Percentiles rank a stretch among this genome's conserved stretches.
These are phyloP conservation scores for Philereme transversata DNA, from an alignment of 2,888 invertebrate species.

Conservation along the genomic window DNA sequence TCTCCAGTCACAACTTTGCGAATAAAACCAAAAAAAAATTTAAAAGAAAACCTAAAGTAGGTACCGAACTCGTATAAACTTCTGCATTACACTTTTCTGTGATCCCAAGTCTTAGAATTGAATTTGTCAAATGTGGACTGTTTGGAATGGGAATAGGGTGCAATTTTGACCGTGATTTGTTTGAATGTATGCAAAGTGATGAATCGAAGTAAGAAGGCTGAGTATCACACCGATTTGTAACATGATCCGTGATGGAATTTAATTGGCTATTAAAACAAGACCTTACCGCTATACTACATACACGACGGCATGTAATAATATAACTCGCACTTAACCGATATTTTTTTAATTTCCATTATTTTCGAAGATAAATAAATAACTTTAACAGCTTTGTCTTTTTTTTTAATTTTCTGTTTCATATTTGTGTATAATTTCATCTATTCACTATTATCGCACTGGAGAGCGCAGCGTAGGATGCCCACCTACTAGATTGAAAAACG, in stretches of 20 bases:
- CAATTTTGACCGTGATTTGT: conserved; percentile 20
- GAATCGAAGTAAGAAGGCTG: conserved; percentile 7
- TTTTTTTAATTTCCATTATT: too few relatives aligned
- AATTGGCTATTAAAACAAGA: too few relatives aligned
- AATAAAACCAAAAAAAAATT: conserved; percentile 21
- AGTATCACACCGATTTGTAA: conserved; percentile 17
- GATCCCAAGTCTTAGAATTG: conserved; percentile 15
- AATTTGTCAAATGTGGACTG: conserved; percentile 3
- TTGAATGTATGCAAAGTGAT: conserved; percentile 22
- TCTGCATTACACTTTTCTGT: conserved; percentile 21
- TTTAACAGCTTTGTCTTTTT: too few relatives aligned
- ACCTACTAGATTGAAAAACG: too few relatives aligned
- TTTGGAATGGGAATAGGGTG: conserved; percentile 5
- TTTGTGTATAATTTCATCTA: too few relatives aligned
- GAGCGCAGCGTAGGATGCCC: too few relatives aligned
- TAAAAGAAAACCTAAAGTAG: conserved; percentile 17
- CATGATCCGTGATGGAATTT: not conserved
- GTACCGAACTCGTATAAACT: conserved; percentile 11
- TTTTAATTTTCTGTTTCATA: too few relatives aligned
- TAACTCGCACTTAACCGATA: too few relatives aligned
- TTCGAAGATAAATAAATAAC: too few relatives aligned
- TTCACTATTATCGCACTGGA: too few relatives aligned
- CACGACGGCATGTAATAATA: too few relatives aligned
- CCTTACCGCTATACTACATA: too few relatives aligned
- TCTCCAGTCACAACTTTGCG: conserved; percentile 18